Evolutionary conservation across 2,113 vertebrate genomes (phyloP).

Genomic region (Symphodus melops): DNA sequence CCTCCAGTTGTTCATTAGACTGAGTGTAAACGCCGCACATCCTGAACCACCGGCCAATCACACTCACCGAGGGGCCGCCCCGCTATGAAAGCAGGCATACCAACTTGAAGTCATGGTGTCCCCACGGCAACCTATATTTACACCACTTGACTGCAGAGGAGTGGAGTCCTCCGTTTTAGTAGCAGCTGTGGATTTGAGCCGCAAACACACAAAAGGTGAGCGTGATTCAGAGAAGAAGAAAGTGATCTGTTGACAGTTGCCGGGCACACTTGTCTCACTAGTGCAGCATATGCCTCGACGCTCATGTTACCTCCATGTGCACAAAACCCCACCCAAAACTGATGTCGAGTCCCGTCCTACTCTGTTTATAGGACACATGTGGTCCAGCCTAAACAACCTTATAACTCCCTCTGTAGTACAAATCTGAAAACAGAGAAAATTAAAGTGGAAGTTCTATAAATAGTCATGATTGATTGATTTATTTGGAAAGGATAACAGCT

Average conservation of each 20-base stretch:
- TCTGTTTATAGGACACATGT: neutral
- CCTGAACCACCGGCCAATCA: conserved; percentile 48
- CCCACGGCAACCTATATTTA: conserved; percentile 83
- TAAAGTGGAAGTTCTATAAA: too few species aligned
- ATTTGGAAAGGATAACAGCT: too few species aligned
- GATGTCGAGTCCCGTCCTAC: conserved; percentile 10
- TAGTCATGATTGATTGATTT: too few species aligned
- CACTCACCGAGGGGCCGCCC: conserved; percentile 28
- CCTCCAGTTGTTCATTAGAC: conserved; percentile 31
- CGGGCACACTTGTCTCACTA: conserved; percentile 53
- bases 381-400: neutral
- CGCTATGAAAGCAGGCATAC: conserved; percentile 55
- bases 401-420: neutral
- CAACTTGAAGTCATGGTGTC: conserved; percentile 69
- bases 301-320: conserved; percentile 67
- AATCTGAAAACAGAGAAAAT: neutral
- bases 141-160: conserved; percentile 56
- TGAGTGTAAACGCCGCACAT: conserved; percentile 41
- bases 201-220: conserved; percentile 19
- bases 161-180: conserved; percentile 55
- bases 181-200: conserved; percentile 67
- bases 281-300: conserved; percentile 64
- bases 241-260: conserved; percentile 77
- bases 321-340: conserved; percentile 30
- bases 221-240: conserved; percentile 16